Evolutionary conservation across 2,113 vertebrate genomes (phyloP), one percentile per base, ranked within the genome.

Genomic region (Diadophis punctatus): DNA sequence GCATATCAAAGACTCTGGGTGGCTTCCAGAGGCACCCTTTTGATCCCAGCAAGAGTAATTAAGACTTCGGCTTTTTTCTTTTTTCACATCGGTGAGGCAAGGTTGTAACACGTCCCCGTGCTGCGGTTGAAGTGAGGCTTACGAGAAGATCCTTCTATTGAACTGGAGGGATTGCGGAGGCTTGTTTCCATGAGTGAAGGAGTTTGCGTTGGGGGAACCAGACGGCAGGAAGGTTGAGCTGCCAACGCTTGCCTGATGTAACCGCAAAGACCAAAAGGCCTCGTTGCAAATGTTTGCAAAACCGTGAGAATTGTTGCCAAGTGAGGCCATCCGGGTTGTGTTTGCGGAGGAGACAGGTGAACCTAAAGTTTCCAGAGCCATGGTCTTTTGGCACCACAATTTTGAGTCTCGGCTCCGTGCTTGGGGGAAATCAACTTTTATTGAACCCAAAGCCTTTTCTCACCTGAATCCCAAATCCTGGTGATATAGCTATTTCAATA

Each of bases 31-130:
- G 27, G 18, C 3, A 30, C 14, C 51, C 52, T 89, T 90, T 91
- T 86, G 90, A 90, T 91, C 58, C 87, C 34, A 23, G 90, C 6
- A n/a, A 27, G 18, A 53, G 87, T 43, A 63, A 91, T 91, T 91
- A 86, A 89, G 80, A 86, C n/a, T 12, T 88, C 20, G 6, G 68
- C 87, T 85, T 87, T 52, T 22, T 48, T 39, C 5, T 25, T 86
- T 20, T n/a, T 74, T 30, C 58, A 60, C 3, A 30, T 49, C 7
- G 12, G 11, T 12, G n/a, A 85, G 46, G 53, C 90, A 90, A 68
- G 74, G 63, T 25, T 16, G 56, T 34, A 27, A 18, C 49, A 63
- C 8, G 4, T n/a, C 52, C n/a, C 46, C 48, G 2, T 8, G 56
- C 51, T 53, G 51, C 1, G 51, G 86, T 52, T 53, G 22, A 9